Evolutionary conservation across 2,797 vertebrate species (phyloP), one percentile per base, ranked within the genome.

Genomic region (Mareca strepera): DNA sequence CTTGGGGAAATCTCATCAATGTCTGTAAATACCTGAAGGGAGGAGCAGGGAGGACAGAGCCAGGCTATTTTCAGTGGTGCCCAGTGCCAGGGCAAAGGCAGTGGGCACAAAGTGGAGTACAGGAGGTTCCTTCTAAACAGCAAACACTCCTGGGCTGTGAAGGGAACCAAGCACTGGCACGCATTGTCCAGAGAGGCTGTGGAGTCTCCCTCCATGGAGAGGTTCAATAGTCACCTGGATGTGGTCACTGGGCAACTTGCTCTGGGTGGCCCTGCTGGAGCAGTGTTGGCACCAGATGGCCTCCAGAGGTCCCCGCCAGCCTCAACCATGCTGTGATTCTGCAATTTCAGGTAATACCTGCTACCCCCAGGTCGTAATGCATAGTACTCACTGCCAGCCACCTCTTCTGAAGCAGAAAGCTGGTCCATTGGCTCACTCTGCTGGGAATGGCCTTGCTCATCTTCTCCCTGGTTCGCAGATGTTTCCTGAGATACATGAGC

Each of bases 311-410:
- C 9, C 37, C 55, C 29, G 48, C 70, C 70, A 35, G 63, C 60
- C 53, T 46, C 16, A 63, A 25, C 22, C 76, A 33, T 5, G 6
- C n/a, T 33, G 22, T 35, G 50, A 52, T 28, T 28, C 50, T 9
- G 5, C 13, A 18, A 77, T 26, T 48, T 77, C 68, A 74, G 14
- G 2, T 14, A 76, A 43, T 0, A 83, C 5, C 48, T 78, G n/a
- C 67, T 74, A 79, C 68, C 46, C 75, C 22, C 50, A 60, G 67
- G 13, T 22, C 21, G 69, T 83, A 90, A 73, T 9, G 6, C 37
- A 55, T 0, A 50, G 70, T 90, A 96, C 93, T 96, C 86, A 97
- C 95, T 9, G 64, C 7, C 67, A 96, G 12, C 5, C 56, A 50
- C 8, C 18, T 91, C 87, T 52, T 88, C 77, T 14, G 5, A 5